These are phyloP conservation scores for Huso huso DNA, from an alignment of 2,797 vertebrate species.

Conservation along the genomic window DNA sequence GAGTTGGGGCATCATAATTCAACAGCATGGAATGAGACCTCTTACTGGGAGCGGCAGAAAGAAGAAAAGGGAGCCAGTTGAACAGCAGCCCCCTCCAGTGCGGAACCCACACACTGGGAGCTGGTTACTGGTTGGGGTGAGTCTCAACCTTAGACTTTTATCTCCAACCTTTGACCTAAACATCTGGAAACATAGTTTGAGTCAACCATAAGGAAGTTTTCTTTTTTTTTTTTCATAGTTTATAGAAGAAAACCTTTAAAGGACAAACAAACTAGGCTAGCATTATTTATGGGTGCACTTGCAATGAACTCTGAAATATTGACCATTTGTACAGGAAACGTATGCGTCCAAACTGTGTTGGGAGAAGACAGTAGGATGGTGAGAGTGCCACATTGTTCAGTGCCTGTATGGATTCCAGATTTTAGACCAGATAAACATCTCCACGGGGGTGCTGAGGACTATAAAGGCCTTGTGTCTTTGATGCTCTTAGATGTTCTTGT, in stretches of 20 bases:
- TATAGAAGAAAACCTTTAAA: slow-evolving; percentile 48
- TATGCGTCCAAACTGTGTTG: slow-evolving; percentile 42
- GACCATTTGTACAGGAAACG: slow-evolving; percentile 52
- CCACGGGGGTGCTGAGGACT: slow-evolving; percentile 50
- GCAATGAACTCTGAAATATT: slow-evolving; percentile 66
- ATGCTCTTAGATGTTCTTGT: slow-evolving; percentile 58
- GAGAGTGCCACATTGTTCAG: slow-evolving; percentile 54
- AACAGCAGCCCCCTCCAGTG: slow-evolving; percentile 69
- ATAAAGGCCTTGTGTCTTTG: slow-evolving; percentile 59
- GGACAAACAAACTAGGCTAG: slow-evolving; percentile 39
- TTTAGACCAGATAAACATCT: slow-evolving; percentile 69
- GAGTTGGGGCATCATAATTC: slow-evolving; percentile 71
- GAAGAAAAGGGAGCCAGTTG: slow-evolving; percentile 65
- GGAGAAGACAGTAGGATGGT: slow-evolving; percentile 49
- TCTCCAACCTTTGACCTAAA: slow-evolving; percentile 81
- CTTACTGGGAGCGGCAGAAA: slow-evolving; percentile 65
- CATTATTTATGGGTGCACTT: slow-evolving; percentile 54
- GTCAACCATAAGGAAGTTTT: slow-evolving; percentile 80
- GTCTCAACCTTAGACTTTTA: slow-evolving; percentile 92
- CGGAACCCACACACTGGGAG: slow-evolving; percentile 70
- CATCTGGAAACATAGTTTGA: slow-evolving; percentile 95
- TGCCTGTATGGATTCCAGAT: slow-evolving; percentile 60
- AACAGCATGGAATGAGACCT: slow-evolving; percentile 65
- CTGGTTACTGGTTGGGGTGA: slow-evolving; percentile 58
- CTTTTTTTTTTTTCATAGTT: slow-evolving; percentile 71